Evolutionary conservation across 1,140 invertebrate genomes (phyloP).

Genomic region (Bombus sibiricus): DNA sequence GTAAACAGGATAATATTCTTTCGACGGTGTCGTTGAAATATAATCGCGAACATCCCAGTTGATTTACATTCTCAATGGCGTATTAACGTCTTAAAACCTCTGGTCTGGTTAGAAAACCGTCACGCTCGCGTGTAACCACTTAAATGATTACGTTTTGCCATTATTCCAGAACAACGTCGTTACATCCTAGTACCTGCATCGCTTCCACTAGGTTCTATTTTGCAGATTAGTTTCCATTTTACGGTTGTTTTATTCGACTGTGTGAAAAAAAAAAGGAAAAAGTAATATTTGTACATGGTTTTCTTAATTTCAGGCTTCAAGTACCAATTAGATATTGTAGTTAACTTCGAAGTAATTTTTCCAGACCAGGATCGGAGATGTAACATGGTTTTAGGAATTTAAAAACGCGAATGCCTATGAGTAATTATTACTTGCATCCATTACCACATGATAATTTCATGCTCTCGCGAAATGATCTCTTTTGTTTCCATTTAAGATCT

Average conservation of each 20-base stretch:
- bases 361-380: too few species aligned
- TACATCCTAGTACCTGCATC: not conserved
- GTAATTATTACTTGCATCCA: not conserved
- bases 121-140: not conserved
- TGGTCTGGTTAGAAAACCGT: not conserved
- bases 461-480: not conserved
- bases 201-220: not conserved
- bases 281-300: not conserved
- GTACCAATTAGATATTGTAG: not conserved
- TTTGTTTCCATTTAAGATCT: not conserved
- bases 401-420: not conserved
- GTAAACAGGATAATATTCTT: conserved; percentile 41
- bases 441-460: not conserved
- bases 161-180: not conserved
- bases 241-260: too few species aligned
- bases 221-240: not conserved
- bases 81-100: not conserved
- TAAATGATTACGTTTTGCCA: not conserved
- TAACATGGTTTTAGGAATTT: too few species aligned
- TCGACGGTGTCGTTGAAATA: conserved; percentile 23
- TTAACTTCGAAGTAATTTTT: not conserved
- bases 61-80: conserved; percentile 29
- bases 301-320: not conserved
- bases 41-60: conserved; percentile 23
- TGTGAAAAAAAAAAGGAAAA: too few species aligned